Percentiles rank a stretch among this genome's conserved stretches.
Conservation (phyloP, 2,888 invertebrate genomes). For the Poecilobothrus nobilitatus region DNA sequence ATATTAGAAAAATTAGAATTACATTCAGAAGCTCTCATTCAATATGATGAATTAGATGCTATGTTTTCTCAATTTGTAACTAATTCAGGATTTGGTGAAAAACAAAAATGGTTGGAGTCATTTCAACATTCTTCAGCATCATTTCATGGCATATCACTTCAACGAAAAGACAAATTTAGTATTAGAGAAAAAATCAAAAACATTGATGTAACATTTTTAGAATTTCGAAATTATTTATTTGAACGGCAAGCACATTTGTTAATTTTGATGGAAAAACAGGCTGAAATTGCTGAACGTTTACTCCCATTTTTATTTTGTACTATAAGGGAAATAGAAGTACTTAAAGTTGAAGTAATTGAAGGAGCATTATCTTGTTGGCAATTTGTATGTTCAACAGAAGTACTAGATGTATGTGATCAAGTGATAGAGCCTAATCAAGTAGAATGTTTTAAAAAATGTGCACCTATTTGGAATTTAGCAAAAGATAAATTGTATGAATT, state of each 20-base stretch:
- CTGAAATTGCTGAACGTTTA: constrained; percentile 70
- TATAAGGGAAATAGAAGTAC: constrained; percentile 69
- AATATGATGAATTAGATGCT: constrained; percentile 95
- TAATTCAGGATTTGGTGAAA: constrained; percentile 82
- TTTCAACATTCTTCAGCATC: constrained; percentile 71
- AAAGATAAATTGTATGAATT: constrained; percentile 69
- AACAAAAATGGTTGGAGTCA: constrained; percentile 73
- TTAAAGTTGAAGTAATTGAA: constrained; percentile 68
- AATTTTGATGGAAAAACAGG: constrained; percentile 44
- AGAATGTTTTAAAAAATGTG: constrained; percentile 75
- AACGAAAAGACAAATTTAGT: constrained; percentile 53
- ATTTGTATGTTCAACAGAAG: constrained; percentile 83
- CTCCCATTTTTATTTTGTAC: constrained; percentile 86
- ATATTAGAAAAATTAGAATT: constrained; percentile 89
- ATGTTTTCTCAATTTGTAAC: constrained; percentile 93
- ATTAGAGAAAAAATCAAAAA: constrained; percentile 36
- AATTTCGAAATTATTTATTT: constrained; percentile 88
- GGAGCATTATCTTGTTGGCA: constrained; percentile 90
- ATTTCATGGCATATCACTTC: constrained; percentile 70
- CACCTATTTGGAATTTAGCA: constrained; percentile 78
- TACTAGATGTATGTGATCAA: constrained; percentile 70
- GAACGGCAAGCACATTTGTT: constrained; percentile 86
- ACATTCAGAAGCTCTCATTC: constrained; percentile 88
- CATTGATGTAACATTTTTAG: constrained; percentile 61
- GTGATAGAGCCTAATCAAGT: constrained; percentile 57